Conservation (phyloP, 2,113 vertebrate genomes). For the Nycticorax nycticorax region DNA sequence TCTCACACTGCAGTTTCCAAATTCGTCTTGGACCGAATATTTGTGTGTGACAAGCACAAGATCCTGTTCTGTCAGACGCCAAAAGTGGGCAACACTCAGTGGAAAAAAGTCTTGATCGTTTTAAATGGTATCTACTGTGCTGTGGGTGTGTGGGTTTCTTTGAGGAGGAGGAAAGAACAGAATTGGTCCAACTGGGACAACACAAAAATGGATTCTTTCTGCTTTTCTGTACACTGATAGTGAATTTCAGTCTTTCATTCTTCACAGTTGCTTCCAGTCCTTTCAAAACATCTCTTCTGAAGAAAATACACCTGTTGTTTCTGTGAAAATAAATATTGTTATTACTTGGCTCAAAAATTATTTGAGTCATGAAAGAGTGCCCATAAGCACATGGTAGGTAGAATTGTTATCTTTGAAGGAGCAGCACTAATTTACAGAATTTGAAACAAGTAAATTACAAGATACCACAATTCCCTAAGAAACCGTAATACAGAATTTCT, state of each 20-base stretch:
- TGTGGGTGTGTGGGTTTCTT: not conserved
- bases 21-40: conserved; percentile 96
- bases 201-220: conserved; percentile 11
- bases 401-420: not conserved
- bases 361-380: not conserved
- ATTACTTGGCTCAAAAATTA: not conserved
- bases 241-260: not conserved
- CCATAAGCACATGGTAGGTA: not conserved
- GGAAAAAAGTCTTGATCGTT: conserved; percentile 99
- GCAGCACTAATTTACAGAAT: not conserved
- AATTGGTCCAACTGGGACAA: not conserved
- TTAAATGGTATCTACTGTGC: conserved; percentile 84
- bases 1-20: conserved; percentile 88
- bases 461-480: not conserved
- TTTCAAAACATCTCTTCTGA: not conserved
- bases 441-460: not conserved
- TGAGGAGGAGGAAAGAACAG: not conserved
- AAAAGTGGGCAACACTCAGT: conserved; percentile 98
- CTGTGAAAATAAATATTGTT: not conserved
- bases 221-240: not conserved
- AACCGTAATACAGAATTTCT: not conserved
- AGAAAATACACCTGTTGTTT: not conserved
- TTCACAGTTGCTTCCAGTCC: not conserved
- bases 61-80: conserved; percentile 98
- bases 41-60: conserved; percentile 96